Conservation (phyloP, 92 coral and sea anemone species). For the Pocillopora grandis region DNA sequence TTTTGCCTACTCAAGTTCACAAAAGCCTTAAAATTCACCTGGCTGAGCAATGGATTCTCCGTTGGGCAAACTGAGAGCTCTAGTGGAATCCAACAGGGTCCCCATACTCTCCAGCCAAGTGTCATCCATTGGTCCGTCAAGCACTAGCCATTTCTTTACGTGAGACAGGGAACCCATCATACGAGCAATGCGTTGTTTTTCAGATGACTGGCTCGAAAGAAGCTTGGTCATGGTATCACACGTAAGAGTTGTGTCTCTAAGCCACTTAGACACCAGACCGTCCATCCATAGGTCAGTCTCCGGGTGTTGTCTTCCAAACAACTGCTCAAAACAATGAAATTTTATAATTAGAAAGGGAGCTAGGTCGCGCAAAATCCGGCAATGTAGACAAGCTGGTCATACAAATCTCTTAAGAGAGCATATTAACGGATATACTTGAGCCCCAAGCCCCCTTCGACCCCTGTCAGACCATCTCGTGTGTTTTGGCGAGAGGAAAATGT, state of each 20-base stretch:
- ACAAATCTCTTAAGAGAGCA: too few species aligned
- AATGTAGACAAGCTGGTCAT: neutral
- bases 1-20: neutral
- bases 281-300: slow-evolving; percentile 77
- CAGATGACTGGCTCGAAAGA: slow-evolving; percentile 55
- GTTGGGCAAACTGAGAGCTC: slow-evolving; percentile 74
- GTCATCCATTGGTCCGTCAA: slow-evolving; percentile 90
- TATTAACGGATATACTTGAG: too few species aligned
- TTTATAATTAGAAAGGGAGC: too few species aligned
- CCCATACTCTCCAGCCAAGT: slow-evolving; percentile 86
- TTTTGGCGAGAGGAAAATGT: too few species aligned
- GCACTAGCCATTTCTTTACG: slow-evolving; percentile 89
- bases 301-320: slow-evolving; percentile 72
- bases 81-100: slow-evolving; percentile 76
- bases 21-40: slow-evolving; percentile 41
- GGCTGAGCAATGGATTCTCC: slow-evolving; percentile 87
- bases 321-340: slow-evolving; percentile 35
- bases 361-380: neutral
- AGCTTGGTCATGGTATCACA: slow-evolving; percentile 61
- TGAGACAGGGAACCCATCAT: slow-evolving; percentile 63
- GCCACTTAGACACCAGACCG: slow-evolving; percentile 82
- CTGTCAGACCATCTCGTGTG: too few species aligned
- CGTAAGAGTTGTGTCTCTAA: slow-evolving; percentile 79
- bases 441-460: too few species aligned
- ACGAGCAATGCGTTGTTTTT: slow-evolving; percentile 71